phyloP scores from a whole-genome alignment of 92 coral and sea anemone genomes.

The Paramuricea clavata region DNA sequence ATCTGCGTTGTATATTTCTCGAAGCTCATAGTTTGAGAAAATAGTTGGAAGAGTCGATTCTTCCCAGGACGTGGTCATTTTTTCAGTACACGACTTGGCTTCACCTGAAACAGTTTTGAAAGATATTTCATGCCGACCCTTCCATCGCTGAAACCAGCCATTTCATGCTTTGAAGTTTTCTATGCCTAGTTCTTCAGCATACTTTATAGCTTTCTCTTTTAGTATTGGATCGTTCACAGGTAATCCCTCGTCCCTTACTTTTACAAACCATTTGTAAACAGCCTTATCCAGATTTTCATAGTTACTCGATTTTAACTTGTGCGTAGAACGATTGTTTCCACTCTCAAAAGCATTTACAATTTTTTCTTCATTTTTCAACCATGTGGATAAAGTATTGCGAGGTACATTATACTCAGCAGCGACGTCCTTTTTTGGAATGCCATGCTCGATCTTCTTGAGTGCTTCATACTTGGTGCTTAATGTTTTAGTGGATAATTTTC shows the following conservation, averaged over 20 bases:
- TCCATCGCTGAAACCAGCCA: conserved; percentile 74
- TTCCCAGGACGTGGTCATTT: conserved; percentile 62
- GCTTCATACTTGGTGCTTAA: conserved; percentile 69
- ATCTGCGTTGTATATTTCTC: conserved; percentile 73
- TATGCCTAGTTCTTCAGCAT: conserved; percentile 65
- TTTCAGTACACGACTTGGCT: conserved; percentile 62
- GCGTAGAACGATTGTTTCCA: conserved; percentile 50
- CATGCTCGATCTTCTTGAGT: conserved; percentile 54
- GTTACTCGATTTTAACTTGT: conserved; percentile 44
- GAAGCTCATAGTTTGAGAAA: conserved; percentile 65
- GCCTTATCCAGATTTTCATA: conserved; percentile 61
- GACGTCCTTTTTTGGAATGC: conserved; percentile 60
- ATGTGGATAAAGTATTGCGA: conserved; percentile 60
- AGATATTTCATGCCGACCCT: conserved; percentile 62
- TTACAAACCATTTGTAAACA: conserved; percentile 74
- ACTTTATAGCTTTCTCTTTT: conserved; percentile 59
- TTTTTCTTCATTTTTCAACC: conserved; percentile 63
- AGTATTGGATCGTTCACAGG: conserved; percentile 70
- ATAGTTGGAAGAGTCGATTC: conserved; percentile 67
- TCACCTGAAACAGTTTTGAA: conserved; percentile 72
- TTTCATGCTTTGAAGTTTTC: conserved; percentile 71
- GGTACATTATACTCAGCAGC: conserved; percentile 64
- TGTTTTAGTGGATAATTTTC: conserved; percentile 53
- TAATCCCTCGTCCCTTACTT: conserved; percentile 60
- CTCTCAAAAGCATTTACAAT: conserved; percentile 59